phyloP scores from a whole-genome alignment of 1,140 invertebrate species.

The Adoxophyes honmai region DNA sequence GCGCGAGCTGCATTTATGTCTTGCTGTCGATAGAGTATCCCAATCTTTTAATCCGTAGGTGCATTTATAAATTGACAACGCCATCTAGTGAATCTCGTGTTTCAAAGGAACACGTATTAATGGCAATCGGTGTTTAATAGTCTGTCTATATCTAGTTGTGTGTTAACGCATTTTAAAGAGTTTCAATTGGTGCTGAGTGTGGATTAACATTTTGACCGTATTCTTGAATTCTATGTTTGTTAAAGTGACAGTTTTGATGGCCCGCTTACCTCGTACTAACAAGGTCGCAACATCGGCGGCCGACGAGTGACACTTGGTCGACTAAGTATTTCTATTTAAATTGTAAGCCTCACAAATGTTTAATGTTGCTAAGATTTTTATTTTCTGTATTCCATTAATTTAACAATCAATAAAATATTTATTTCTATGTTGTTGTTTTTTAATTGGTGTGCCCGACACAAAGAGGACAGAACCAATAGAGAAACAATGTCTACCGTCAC shows the following conservation, averaged over 20 bases:
- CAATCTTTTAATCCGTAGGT: background rate
- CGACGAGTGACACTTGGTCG: background rate
- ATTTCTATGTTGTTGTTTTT: slow-evolving; percentile 26
- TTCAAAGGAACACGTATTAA: slow-evolving; percentile 21
- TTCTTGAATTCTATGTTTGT: background rate
- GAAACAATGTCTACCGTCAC: no score
- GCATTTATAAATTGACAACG: slow-evolving; percentile 1
- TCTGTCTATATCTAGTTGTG: slow-evolving; percentile 5
- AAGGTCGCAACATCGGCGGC: no score
- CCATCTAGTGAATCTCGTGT: slow-evolving; percentile 22
- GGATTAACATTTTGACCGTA: background rate
- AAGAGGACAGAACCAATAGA: no score
- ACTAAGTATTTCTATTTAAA: background rate
- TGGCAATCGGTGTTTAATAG: slow-evolving; percentile 1
- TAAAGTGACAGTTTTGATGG: background rate
- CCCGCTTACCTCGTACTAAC: background rate
- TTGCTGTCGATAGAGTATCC: slow-evolving; percentile 12
- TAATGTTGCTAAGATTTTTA: slow-evolving; percentile 46
- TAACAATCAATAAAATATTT: slow-evolving; percentile 53
- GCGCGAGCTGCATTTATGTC: background rate
- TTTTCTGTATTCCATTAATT: slow-evolving; percentile 55
- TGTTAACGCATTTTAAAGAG: no score
- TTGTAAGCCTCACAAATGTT: slow-evolving; percentile 18
- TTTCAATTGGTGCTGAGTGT: no score
- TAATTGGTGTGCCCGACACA: no score